Evolutionary conservation across 2,113 vertebrate species (phyloP), one percentile per base, ranked within the genome.

Genomic region (Megaleporinus macrocephalus): DNA sequence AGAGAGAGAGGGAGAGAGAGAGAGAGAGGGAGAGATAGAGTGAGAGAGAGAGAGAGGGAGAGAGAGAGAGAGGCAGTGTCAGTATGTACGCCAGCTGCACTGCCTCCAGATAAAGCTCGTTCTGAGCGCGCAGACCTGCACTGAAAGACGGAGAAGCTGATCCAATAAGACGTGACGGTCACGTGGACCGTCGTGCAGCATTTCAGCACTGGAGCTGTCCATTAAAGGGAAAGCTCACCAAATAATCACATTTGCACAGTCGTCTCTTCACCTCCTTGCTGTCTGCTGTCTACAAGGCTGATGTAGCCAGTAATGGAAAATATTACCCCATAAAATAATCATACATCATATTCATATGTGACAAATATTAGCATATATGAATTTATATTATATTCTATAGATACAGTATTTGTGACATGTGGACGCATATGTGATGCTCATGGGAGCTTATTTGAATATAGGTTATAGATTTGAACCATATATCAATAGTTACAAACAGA

Each of bases 51-150:
- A 44, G 41, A 44, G 41, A 9, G 41, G 11, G 41, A 44, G 41
- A 44, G 41, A 44, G 41, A 44, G 41, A 44, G 41, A 44, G 41
- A 44, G 41, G 11, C 41, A 82, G 84, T 71, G 68, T 57, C 57
- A 78, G 74, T 88, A 85, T 86, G 81, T 83, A 76, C 83, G 88
- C 89, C 87, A 90, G 89, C 88, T 88, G 89, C 84, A 83, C 85
- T 65, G 88, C 89, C 88, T 89, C 73, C 57, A 5, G 84, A 77
- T 70, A 18, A 73, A 82, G 84, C 84, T 90, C 83, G 89, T 86
- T 89, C 77, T 76, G 82, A 77, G 80, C 6, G 62, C 57, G 73
- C 62, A 71, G 20, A 80, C 72, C 71, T 73, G 65, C 41, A 49
- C 74, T 55, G 75, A 49, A 70, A 62, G 57, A 36, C 29, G 69